Evolutionary conservation across 2,888 invertebrate genomes (phyloP).

Genomic region (Diogma glabrata): DNA sequence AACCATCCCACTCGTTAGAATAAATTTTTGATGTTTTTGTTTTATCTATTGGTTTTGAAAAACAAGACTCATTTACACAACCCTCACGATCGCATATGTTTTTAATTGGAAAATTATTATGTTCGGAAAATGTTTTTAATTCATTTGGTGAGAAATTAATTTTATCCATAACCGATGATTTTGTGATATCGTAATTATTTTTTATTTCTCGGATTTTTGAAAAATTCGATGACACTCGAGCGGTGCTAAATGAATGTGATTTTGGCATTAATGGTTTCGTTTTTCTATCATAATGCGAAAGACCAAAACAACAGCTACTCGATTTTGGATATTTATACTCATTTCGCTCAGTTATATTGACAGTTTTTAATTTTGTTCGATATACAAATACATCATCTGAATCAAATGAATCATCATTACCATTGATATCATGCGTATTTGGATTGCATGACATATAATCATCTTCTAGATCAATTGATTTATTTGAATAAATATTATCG

Average conservation of each 20-base stretch:
- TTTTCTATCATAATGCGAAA: constrained; percentile 25
- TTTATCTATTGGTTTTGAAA: constrained; percentile 9
- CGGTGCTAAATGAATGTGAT: constrained; percentile 33
- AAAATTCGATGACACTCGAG: neutral
- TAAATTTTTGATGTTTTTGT: constrained; percentile 5
- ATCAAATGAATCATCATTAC: constrained; percentile 26
- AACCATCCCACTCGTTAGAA: constrained; percentile 5
- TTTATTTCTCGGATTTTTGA: too few species aligned
- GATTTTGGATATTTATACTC: constrained; percentile 36
- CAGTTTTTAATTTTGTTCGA: constrained; percentile 6
- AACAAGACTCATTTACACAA: constrained; percentile 14
- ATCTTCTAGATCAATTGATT: constrained; percentile 33
- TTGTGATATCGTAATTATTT: constrained; percentile 2
- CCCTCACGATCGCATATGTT: constrained; percentile 13
- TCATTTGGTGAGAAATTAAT: neutral
- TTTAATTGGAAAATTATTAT: constrained; percentile 1
- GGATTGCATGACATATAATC: constrained; percentile 31
- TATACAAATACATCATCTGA: constrained; percentile 19
- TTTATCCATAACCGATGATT: neutral
- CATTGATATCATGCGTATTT: constrained; percentile 33
- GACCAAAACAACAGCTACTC: constrained; percentile 34
- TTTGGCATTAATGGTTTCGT: constrained; percentile 31
- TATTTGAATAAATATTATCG: constrained; percentile 37
- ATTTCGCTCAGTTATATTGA: constrained; percentile 18
- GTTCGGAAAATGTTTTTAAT: constrained; percentile 6